Conservation (phyloP, 30 jellyfish, hydroid and myxozoan genomes). For the Hydractinia symbiolongicarpus region DNA sequence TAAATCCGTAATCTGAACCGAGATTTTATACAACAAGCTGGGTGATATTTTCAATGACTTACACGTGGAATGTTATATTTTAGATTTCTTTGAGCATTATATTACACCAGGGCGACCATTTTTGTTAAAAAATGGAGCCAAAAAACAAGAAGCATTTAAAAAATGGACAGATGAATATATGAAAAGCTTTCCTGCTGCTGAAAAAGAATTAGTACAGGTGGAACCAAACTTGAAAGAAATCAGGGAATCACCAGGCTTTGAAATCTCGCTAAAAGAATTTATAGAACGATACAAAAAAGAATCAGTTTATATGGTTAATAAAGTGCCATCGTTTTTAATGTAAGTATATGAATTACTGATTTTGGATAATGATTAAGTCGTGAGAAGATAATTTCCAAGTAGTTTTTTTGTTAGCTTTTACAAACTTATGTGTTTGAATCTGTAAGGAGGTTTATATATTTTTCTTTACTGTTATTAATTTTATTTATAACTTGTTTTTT, state of each 20-base stretch:
- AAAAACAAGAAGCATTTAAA: constrained; percentile 57
- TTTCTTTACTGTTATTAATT: background rate
- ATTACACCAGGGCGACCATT: constrained; percentile 68
- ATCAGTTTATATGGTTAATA: constrained; percentile 75
- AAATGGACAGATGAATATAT: constrained; percentile 77
- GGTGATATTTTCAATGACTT: background rate
- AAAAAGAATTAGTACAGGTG: constrained; percentile 45
- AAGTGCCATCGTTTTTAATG: constrained; percentile 80
- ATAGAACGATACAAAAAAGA: constrained; percentile 50
- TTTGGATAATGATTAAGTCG: background rate
- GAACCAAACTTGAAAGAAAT: constrained; percentile 73
- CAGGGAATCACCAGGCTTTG: constrained; percentile 56
- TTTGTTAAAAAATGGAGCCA: constrained; percentile 69
- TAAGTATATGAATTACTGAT: constrained; percentile 23
- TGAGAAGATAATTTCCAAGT: background rate
- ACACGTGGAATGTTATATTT: background rate
- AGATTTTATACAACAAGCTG: too few species aligned
- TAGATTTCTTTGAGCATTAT: constrained; percentile 67
- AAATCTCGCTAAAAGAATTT: constrained; percentile 54
- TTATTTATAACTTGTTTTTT: background rate
- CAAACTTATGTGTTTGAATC: too few species aligned
- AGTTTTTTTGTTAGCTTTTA: too few species aligned
- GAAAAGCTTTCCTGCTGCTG: constrained; percentile 65
- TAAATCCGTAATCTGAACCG: too few species aligned
- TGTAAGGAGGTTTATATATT: background rate